phyloP scores from a whole-genome alignment of 2,888 invertebrate genomes.

The Cephus spinipes region DNA sequence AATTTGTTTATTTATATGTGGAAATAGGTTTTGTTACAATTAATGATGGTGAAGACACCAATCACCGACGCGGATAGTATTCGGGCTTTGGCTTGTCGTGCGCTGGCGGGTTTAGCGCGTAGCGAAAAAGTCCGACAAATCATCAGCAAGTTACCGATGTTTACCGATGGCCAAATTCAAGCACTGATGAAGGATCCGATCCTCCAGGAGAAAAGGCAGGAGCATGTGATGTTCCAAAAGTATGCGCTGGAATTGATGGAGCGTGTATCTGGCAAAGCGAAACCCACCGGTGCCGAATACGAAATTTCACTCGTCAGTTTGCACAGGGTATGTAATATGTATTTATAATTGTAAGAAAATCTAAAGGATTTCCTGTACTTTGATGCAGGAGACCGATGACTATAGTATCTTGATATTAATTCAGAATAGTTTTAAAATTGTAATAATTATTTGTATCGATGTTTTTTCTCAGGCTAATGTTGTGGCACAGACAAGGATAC shows the following conservation, averaged over 20 bases:
- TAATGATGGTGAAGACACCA: constrained; percentile 93
- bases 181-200: constrained; percentile 96
- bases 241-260: constrained; percentile 92
- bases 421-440: not conserved
- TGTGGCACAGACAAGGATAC: constrained; percentile 95
- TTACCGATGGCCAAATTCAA: constrained; percentile 93
- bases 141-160: constrained; percentile 93
- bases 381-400: not conserved
- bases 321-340: constrained; percentile 73
- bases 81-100: constrained; percentile 92
- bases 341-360: constrained; percentile 13
- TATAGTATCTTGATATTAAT: too few species aligned
- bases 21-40: constrained; percentile 80
- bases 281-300: constrained; percentile 80
- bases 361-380: not conserved
- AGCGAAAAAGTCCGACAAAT: constrained; percentile 95
- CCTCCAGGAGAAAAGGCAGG: constrained; percentile 93
- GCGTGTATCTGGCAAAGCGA: constrained; percentile 90
- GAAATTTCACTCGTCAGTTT: constrained; percentile 91
- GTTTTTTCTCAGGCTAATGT: constrained; percentile 80
- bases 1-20: constrained; percentile 21
- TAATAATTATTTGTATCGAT: not conserved
- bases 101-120: constrained; percentile 92
- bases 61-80: constrained; percentile 97
- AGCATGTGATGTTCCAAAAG: constrained; percentile 96